Evolutionary conservation across 1,140 invertebrate genomes (phyloP).

Genomic region (Euborellia annulipes): DNA sequence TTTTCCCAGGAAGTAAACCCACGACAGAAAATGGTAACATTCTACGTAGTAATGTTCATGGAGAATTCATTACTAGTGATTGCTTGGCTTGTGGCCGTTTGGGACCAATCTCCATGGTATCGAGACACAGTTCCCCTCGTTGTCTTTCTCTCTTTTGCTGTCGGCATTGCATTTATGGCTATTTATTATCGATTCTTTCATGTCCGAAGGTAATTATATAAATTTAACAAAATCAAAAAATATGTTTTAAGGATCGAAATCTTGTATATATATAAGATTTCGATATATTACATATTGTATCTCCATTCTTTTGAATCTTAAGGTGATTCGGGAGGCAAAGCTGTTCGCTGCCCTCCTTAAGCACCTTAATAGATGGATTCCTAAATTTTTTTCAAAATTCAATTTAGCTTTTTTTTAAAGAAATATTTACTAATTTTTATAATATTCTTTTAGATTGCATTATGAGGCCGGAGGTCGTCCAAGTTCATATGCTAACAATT

Average conservation of each 20-base stretch:
- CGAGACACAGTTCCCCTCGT: constrained; percentile 33
- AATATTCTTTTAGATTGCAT: constrained; percentile 33
- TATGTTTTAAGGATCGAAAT: background rate
- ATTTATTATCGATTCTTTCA: constrained; percentile 60
- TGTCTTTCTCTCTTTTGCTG: constrained; percentile 47
- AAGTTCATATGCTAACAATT: constrained; percentile 16
- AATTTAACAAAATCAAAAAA: too few species aligned
- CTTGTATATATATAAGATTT: background rate
- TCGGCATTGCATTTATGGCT: constrained; percentile 67
- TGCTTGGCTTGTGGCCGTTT: constrained; percentile 35
- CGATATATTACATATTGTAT: background rate
- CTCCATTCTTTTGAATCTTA: background rate
- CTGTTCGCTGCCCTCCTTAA: too few species aligned
- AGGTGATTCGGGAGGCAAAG: too few species aligned
- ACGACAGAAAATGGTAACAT: constrained; percentile 66
- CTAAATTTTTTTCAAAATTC: too few species aligned
- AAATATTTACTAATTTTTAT: too few species aligned
- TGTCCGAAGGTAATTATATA: constrained; percentile 25
- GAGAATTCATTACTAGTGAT: constrained; percentile 65
- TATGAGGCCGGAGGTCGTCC: constrained; percentile 45
- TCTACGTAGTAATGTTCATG: constrained; percentile 81
- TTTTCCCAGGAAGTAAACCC: constrained; percentile 46
- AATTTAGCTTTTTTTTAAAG: too few species aligned
- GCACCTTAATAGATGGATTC: too few species aligned
- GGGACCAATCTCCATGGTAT: constrained; percentile 26